Percentiles rank a stretch among this genome's conserved stretches.
phyloP scores from a whole-genome alignment of 2,797 vertebrate genomes.

The Pachyuromys duprasi region DNA sequence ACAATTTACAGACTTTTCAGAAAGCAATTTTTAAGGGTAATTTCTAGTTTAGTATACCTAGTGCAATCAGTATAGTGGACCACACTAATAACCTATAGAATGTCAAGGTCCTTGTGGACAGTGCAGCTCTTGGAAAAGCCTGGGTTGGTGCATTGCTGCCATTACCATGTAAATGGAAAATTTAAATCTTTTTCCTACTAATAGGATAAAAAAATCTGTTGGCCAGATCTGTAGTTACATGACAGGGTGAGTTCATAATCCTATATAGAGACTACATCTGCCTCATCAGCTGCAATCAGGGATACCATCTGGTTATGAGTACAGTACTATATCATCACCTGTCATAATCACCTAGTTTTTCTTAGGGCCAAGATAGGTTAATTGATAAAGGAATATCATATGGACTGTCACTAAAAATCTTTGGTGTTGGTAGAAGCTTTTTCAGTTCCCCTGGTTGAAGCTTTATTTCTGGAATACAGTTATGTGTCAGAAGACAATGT shows the following conservation, averaged over 20 bases:
- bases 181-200: conserved; percentile 38
- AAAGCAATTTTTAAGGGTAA: not conserved
- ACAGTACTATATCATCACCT: not conserved
- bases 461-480: not conserved
- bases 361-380: not conserved
- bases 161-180: conserved; percentile 8
- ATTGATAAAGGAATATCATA: not conserved
- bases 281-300: not conserved
- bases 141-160: not conserved
- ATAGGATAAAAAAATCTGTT: not conserved
- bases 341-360: not conserved
- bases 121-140: not conserved
- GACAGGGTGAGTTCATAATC: not conserved
- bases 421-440: not conserved
- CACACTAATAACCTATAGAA: not conserved
- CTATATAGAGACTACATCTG: not conserved
- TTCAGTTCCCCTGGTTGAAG: not conserved
- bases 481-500: not conserved
- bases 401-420: not conserved
- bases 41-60: not conserved
- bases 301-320: not conserved
- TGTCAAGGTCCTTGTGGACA: not conserved
- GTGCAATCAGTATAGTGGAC: not conserved
- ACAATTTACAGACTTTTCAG: conserved; percentile 27
- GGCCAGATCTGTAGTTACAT: not conserved